Base-by-base conservation (phyloP, 2,113 vertebrate species). In the Cheilinus undulatus region DNA sequence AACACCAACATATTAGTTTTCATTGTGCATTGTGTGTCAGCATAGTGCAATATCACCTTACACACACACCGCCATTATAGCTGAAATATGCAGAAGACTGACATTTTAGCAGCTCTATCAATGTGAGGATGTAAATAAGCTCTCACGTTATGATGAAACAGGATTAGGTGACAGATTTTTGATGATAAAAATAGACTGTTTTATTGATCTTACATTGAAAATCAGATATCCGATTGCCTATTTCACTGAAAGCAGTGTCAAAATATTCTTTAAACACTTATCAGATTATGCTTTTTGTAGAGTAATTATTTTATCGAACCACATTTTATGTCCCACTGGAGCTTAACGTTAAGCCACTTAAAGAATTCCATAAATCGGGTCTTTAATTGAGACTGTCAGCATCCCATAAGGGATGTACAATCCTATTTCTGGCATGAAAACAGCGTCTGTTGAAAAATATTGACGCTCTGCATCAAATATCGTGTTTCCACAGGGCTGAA, bases 1-100 rank as follows among this genome's bases (percentile, higher is more conserved):
- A 89, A 71, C 88, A 84, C 17, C 60, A 42, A 67, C 76, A 64
- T 85, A 83, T 88, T 87, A 69, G 64, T 57, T 86, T 88, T 83
- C 78, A 73, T 14, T 72, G 51, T 72, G 61, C 69, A 84, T 53
- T 62, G 19, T 43, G 40, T 43, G 40, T 38, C 11, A 57, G 61
- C 58, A 20, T 27, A 49, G 53, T 60, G 69, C 75, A 62, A 42
- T 80, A 86, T 86, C 75, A 54, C 60, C 67, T 89, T 88, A 71
- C 82, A 32, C 51, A 64, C 43, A 73, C 36, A 26, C 26, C 40
- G 51, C 22, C 27, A 43, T 61, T 68, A 49, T 24, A 43, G 56
- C 66, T 66, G 46, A 22, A 17, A 45, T 28, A 28, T 42, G 38
- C 36, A 22, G 15, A 48, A 28, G 51, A 48, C 30, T 69, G 73